Evolutionary conservation across 2,888 invertebrate species (phyloP).

Genomic region (Yponomeuta evonymella): DNA sequence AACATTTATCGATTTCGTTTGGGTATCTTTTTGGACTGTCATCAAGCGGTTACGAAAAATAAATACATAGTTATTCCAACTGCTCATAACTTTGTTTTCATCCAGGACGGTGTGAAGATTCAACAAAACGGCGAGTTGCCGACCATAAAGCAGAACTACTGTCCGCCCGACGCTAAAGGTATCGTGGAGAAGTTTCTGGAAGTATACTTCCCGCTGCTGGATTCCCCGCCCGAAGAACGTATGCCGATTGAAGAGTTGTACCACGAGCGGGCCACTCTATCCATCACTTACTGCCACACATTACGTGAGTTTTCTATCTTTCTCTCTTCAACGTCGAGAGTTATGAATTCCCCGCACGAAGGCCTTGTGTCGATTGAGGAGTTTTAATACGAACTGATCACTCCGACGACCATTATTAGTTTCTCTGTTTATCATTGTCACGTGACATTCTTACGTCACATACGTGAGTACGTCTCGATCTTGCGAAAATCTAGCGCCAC

Average conservation of each 20-base stretch:
- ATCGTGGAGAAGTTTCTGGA: constrained; percentile 79
- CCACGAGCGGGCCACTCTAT: constrained; percentile 77
- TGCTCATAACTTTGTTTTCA: not conserved
- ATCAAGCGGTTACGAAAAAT: too few relatives aligned
- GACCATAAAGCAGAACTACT: constrained; percentile 63
- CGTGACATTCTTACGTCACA: too few relatives aligned
- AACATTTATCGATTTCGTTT: too few relatives aligned
- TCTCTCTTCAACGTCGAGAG: too few relatives aligned
- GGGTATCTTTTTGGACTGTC: too few relatives aligned
- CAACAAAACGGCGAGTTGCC: constrained; percentile 54
- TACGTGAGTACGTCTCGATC: too few relatives aligned
- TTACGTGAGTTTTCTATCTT: constrained; percentile 38
- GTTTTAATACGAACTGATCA: too few relatives aligned
- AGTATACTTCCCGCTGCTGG: constrained; percentile 80
- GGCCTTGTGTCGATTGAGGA: too few relatives aligned
- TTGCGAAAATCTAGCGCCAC: constrained; percentile 34
- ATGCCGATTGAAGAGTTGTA: constrained; percentile 75
- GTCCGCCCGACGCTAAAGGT: constrained; percentile 56
- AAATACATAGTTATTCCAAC: not conserved
- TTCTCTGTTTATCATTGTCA: too few relatives aligned
- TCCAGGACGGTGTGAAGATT: constrained; percentile 71
- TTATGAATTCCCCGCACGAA: too few relatives aligned
- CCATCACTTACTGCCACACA: constrained; percentile 63
- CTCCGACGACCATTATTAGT: too few relatives aligned
- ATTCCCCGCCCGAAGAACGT: constrained; percentile 69